Evolutionary conservation across 1,140 invertebrate species (phyloP).

Genomic region (Acromyrmex charruanus): DNA sequence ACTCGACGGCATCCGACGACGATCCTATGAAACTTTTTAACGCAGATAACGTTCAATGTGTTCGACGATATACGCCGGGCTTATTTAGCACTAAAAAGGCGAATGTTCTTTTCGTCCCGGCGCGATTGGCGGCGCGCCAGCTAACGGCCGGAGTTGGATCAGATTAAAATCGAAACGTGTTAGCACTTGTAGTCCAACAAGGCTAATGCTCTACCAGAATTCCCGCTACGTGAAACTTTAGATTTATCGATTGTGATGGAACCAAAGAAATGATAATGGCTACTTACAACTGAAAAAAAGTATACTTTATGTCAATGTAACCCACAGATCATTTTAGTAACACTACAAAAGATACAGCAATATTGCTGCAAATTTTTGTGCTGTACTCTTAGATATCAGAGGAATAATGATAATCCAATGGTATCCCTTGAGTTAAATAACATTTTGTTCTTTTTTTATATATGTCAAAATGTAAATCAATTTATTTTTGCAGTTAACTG

Average conservation of each 20-base stretch:
- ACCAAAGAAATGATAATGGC: not conserved
- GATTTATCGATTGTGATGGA: not conserved
- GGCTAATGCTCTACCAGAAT: not conserved
- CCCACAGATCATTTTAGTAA: too few species aligned
- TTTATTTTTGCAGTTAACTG: too few species aligned
- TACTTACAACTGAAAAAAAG: not conserved
- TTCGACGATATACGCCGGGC: slow-evolving; percentile 19
- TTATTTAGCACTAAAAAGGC: slow-evolving; percentile 45
- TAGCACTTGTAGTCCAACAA: not conserved
- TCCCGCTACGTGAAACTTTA: slow-evolving; percentile 5
- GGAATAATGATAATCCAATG: too few species aligned
- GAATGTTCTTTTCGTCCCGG: slow-evolving; percentile 29
- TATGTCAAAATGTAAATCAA: too few species aligned
- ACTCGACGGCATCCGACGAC: not conserved
- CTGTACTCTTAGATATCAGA: too few species aligned
- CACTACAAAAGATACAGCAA: too few species aligned
- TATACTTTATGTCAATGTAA: not conserved
- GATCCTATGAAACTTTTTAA: slow-evolving; percentile 27
- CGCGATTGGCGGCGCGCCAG: slow-evolving; percentile 39
- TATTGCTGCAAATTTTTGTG: too few species aligned
- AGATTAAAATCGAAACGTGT: slow-evolving; percentile 47
- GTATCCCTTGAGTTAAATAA: too few species aligned
- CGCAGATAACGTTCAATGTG: slow-evolving; percentile 30
- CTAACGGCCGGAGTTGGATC: slow-evolving; percentile 24
- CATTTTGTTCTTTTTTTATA: too few species aligned